Conservation (phyloP, 2,888 invertebrate species). For the Palloptera scutellata region DNA sequence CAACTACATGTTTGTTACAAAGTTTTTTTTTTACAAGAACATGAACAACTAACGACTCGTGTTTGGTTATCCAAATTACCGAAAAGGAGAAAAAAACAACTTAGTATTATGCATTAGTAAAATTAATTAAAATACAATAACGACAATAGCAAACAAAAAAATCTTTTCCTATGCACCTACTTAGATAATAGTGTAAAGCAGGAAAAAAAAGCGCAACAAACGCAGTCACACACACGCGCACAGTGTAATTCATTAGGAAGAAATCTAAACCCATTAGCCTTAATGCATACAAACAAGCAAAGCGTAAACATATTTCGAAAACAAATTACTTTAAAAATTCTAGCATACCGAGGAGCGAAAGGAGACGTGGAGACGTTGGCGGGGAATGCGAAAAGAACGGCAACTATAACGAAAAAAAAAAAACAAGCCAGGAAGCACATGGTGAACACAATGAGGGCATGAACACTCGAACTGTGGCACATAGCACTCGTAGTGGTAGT, state of each 20-base stretch:
- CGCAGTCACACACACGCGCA: background rate
- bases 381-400: no score
- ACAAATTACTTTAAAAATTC: conserved; percentile 32
- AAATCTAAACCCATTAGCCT: conserved; percentile 36
- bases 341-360: conserved; percentile 2
- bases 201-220: background rate
- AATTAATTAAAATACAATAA: no score
- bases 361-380: no score
- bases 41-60: no score
- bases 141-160: background rate
- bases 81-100: no score
- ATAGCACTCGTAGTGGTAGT: no score
- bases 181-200: background rate
- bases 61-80: no score
- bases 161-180: no score
- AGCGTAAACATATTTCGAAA: conserved; percentile 27
- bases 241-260: conserved; percentile 19
- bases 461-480: background rate
- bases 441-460: no score
- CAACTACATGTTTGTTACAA: no score
- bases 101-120: no score
- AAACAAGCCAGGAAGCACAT: background rate
- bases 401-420: background rate
- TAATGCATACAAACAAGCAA: conserved; percentile 9
- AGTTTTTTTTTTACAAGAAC: no score